Percentiles rank a stretch among this genome's conserved stretches.
These are phyloP conservation scores for Drosophila suzukii DNA, from an alignment of 1,140 invertebrate species.

Conservation along the genomic window DNA sequence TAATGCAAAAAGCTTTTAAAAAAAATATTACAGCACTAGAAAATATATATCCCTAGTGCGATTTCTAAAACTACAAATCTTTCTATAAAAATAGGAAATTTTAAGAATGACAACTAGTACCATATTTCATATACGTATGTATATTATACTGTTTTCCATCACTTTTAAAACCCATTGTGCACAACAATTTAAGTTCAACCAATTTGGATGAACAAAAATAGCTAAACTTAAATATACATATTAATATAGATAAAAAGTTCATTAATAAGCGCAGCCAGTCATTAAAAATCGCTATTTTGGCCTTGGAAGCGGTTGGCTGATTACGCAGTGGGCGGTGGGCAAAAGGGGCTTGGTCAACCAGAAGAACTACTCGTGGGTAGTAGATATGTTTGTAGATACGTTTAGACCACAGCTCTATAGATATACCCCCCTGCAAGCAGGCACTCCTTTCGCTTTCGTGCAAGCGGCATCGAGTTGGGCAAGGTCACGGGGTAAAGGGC, in stretches of 20 bases:
- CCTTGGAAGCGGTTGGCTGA: conserved; percentile 35
- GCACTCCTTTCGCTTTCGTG: conserved; percentile 6
- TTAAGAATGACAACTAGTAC: background rate
- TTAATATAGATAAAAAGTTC: conserved; percentile 16
- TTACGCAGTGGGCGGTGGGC: background rate
- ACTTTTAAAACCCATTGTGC: background rate
- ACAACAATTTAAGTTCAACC: background rate
- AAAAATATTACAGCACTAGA: no score
- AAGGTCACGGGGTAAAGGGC: conserved; percentile 37
- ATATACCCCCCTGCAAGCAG: background rate
- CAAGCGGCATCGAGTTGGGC: conserved; percentile 17
- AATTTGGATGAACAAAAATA: conserved; percentile 4
- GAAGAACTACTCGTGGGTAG: background rate
- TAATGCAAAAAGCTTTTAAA: background rate
- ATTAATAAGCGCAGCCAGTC: conserved; percentile 27
- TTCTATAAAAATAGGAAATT: background rate
- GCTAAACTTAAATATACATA: background rate
- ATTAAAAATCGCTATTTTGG: conserved; percentile 29
- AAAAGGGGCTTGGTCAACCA: conserved; percentile 1
- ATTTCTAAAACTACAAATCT: background rate
- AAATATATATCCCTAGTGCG: no score
- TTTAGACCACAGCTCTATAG: background rate
- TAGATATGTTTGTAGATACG: background rate
- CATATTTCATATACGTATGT: no score
- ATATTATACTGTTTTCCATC: no score